phyloP scores from a whole-genome alignment of 2,797 vertebrate genomes.

The Coregonus sp. region DNA sequence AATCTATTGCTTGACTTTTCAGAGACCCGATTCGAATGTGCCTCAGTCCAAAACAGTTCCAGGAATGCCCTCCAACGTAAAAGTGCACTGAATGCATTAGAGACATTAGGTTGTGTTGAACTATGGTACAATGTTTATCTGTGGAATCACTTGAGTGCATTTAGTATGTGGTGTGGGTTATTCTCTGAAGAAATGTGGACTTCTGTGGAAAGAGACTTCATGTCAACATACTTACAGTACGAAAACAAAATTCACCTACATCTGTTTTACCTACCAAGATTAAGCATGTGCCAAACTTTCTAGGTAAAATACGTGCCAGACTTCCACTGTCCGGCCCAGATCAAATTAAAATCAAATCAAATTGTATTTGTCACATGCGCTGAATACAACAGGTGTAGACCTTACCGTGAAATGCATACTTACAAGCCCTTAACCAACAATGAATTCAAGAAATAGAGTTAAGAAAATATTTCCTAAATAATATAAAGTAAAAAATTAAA shows the following conservation, averaged over 20 bases:
- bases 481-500: too few species aligned
- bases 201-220: background rate
- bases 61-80: conserved; percentile 15
- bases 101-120: background rate
- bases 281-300: background rate
- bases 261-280: background rate
- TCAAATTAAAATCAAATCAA: background rate
- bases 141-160: background rate
- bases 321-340: background rate
- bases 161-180: background rate
- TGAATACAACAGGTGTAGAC: too few species aligned
- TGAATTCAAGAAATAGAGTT: too few species aligned
- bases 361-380: too few species aligned
- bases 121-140: background rate
- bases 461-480: too few species aligned
- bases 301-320: too few species aligned
- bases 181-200: background rate
- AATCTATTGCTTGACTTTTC: conserved; percentile 43
- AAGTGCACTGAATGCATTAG: conserved; percentile 9
- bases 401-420: too few species aligned
- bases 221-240: background rate
- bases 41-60: background rate
- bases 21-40: conserved; percentile 17
- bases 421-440: too few species aligned
- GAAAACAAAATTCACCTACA: background rate